Base-by-base conservation (phyloP, 1,140 invertebrate species). In the Papilio helenus region DNA sequence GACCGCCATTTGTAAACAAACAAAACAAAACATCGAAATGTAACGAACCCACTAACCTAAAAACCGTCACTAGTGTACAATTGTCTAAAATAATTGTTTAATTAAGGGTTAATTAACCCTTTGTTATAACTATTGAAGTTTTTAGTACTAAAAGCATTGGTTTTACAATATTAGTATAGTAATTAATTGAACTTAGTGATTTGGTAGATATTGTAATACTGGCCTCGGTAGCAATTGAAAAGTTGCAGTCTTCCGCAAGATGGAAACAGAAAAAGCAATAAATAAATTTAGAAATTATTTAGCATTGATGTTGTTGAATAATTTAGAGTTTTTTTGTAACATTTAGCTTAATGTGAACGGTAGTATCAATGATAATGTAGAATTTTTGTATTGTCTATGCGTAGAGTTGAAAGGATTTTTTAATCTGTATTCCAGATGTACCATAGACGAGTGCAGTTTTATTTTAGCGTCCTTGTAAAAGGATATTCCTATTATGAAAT, bases 191-290 rank as follows among this genome's bases (percentile, higher is more conserved):
- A 68, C 1, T 68, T 18, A 18, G 26, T 65, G 20, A 65, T 29
- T 68, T 68, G 18, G 26, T 68, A 1, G 61, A 29, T 29, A 68
- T 29, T 26, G 20, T 26, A 26, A 68, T 46, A 73, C 72, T 58
- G 74, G 34, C 51, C 55, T 34, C 74, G 26, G 42, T 42, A 18
- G 49, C 26, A 73, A 76, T 49, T 68, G 65, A 42, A 51, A 77
- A 79, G 61, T 79, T 81, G 81, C 72, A 80, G 87, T 88, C 87
- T 88, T 88, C 87, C 87, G 82, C 80, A 44, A 83, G 49, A 83
- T 80, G 84, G 79, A 86, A 85, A 76, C 84, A 80, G 76, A 65
- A 83, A 76, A 84, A 88, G 87, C 87, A 88, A 88, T 88, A 88
- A 85, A 72, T 87, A 86, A 83, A 81, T 86, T 61, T 87, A 86